Conservation (phyloP, 2,113 vertebrate species). For the Ptilonorhynchus violaceus region DNA sequence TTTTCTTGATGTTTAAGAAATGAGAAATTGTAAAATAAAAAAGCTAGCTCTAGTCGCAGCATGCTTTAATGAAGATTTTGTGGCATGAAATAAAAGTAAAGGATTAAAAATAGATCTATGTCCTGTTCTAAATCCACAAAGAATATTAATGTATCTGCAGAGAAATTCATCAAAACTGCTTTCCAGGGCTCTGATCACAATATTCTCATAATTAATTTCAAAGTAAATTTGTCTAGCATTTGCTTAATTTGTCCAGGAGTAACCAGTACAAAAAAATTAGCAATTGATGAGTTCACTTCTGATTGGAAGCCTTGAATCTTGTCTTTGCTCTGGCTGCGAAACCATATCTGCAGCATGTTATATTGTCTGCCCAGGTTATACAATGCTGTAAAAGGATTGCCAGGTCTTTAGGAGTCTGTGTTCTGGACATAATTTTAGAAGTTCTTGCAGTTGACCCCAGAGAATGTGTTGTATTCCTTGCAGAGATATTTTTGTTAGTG, state of each 20-base stretch:
- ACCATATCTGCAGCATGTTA: fast-evolving
- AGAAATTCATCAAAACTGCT: neutral
- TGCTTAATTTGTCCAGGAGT: neutral
- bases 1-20: slow-evolving; percentile 56
- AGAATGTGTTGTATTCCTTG: neutral
- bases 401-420: neutral
- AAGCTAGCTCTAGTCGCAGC: neutral
- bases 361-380: neutral
- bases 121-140: slow-evolving; percentile 12
- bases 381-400: neutral
- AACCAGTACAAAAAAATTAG: neutral
- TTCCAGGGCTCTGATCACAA: neutral
- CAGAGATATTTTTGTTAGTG: neutral
- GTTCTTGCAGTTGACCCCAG: neutral
- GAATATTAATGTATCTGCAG: neutral
- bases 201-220: neutral
- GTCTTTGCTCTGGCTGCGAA: neutral
- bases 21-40: slow-evolving; percentile 42
- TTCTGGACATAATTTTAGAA: neutral
- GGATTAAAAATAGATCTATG: slow-evolving; percentile 18
- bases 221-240: neutral
- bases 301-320: neutral
- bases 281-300: neutral
- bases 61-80: slow-evolving; percentile 22
- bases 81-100: neutral